phyloP scores from a whole-genome alignment of 2,113 vertebrate species.

The Pteruthius melanotis region DNA sequence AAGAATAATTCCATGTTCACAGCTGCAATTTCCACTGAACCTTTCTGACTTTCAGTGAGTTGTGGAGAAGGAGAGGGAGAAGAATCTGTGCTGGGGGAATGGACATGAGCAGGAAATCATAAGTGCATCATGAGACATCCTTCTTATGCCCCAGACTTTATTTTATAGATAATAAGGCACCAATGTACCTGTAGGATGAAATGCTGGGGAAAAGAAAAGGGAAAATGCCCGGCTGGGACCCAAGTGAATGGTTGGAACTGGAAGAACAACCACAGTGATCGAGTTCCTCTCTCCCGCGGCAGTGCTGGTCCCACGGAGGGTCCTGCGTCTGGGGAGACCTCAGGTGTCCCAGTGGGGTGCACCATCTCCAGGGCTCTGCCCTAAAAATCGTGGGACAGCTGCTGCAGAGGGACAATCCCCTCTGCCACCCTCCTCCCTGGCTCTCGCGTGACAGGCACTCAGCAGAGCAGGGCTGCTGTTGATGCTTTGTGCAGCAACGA shows the following conservation, averaged over 20 bases:
- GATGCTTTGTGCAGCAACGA: background rate
- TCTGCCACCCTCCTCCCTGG: background rate
- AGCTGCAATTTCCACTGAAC: background rate
- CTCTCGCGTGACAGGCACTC: background rate
- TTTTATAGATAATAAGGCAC: background rate
- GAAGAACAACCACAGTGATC: background rate
- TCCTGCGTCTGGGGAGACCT: background rate
- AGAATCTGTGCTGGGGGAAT: background rate
- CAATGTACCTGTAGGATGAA: background rate
- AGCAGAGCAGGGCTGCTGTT: background rate
- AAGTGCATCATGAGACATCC: background rate
- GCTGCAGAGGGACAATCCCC: background rate
- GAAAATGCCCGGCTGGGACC: background rate
- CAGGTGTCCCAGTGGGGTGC: background rate
- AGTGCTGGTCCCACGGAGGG: background rate
- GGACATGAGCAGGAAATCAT: background rate
- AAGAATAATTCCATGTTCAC: background rate
- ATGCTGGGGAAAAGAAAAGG: background rate
- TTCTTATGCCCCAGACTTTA: accelerated
- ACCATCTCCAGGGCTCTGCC: background rate
- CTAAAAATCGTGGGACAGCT: background rate
- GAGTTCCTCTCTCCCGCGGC: background rate
- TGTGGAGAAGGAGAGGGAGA: background rate
- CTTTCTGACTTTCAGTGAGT: background rate
- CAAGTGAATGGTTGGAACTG: background rate